Conservation (phyloP, 2,797 vertebrate species). For the Danio tinwini region DNA sequence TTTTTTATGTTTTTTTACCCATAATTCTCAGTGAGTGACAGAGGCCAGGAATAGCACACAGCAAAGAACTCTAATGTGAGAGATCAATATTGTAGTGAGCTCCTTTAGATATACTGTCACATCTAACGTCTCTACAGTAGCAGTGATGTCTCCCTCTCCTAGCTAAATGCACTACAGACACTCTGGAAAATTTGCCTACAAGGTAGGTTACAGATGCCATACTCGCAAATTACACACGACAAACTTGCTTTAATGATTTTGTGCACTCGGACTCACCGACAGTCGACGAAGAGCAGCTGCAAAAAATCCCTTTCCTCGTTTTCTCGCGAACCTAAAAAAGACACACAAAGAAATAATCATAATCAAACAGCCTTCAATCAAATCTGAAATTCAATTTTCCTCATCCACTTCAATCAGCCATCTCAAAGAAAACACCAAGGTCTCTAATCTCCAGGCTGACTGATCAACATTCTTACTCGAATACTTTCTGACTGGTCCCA, state of each 20-base stretch:
- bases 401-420: constrained; percentile 57
- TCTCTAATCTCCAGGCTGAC: constrained; percentile 56
- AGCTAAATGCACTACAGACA: constrained; percentile 49
- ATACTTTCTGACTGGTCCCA: constrained; percentile 68
- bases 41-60: constrained; percentile 50
- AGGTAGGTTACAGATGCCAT: constrained; percentile 32
- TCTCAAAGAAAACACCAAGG: constrained; percentile 59
- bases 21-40: constrained; percentile 53
- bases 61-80: constrained; percentile 55
- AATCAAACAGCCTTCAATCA: constrained; percentile 59
- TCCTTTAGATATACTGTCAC: constrained; percentile 54
- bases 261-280: constrained; percentile 72
- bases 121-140: constrained; percentile 24
- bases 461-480: constrained; percentile 66
- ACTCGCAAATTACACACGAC: constrained; percentile 33
- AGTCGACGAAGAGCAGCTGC: constrained; percentile 58
- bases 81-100: constrained; percentile 59
- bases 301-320: constrained; percentile 52
- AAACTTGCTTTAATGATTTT: constrained; percentile 22
- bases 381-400: constrained; percentile 45
- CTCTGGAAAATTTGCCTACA: neutral
- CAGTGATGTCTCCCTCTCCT: constrained; percentile 37
- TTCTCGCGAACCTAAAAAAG: constrained; percentile 73
- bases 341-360: constrained; percentile 69
- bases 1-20: constrained; percentile 33